A percentile compares a stretch with the other conserved stretches of the same genome.
Conservation (phyloP, 2,888 invertebrate species). For the Sarcophaga carnaria region DNA sequence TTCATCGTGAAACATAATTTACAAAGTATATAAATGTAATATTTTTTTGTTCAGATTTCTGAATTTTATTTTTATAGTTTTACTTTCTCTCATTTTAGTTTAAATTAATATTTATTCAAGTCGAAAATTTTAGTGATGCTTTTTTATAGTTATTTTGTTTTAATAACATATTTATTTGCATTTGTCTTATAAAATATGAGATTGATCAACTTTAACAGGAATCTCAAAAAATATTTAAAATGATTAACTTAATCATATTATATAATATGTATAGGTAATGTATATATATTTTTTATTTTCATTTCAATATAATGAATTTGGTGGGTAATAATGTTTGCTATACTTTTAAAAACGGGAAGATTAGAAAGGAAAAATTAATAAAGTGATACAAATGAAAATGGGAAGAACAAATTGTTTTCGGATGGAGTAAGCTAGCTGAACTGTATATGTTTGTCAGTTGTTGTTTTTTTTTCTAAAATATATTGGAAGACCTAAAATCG, state of each 20-base stretch:
- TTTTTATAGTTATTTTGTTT: neutral
- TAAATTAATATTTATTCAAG: neutral
- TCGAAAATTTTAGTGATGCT: conserved; percentile 23
- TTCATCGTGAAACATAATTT: conserved; percentile 15
- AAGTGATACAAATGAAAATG: neutral
- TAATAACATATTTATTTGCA: neutral
- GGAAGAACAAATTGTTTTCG: neutral
- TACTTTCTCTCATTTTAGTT: neutral
- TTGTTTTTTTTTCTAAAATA: neutral
- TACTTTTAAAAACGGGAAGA: neutral
- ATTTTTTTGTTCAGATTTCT: neutral
- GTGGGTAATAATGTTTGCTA: conserved; percentile 48
- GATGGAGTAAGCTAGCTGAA: no score
- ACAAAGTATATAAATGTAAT: neutral
- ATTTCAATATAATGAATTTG: conserved; percentile 43
- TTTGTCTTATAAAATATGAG: conserved; percentile 10
- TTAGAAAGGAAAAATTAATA: neutral
- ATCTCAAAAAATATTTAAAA: conserved; percentile 5
- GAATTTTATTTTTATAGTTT: neutral
- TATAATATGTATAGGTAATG: neutral
- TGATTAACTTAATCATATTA: conserved; percentile 10
- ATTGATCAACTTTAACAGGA: conserved; percentile 27
- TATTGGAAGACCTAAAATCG: conserved; percentile 32
- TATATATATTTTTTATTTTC: conserved; percentile 21
- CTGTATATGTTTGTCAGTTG: no score